Evolutionary conservation across 2,113 vertebrate genomes (phyloP), one percentile per base, ranked within the genome.

Genomic region (Melanerpes aurifrons): DNA sequence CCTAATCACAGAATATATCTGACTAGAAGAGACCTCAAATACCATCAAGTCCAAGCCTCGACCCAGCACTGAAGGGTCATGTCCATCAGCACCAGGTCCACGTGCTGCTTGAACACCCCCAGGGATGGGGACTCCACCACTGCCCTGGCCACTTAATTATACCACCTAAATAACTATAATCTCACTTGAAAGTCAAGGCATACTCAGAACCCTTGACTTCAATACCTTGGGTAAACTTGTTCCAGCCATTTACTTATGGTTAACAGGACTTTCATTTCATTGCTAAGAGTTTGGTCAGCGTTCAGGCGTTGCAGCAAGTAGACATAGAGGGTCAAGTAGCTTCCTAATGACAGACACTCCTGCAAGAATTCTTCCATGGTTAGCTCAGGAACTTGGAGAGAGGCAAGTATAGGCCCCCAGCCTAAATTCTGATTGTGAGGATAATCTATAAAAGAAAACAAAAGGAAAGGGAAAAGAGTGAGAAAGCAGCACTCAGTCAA

Each of bases 311-410:
- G 99, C 82, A 99, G 98, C 82, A 99, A 96, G 93, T 99, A 99
- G 82, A 99, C 98, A 6, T 99, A 98, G 0, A 99, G 98, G 2
- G 99, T 99, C 85, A 99, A 94, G 96, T 99, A 99, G 96, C 99
- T 99, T 83, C 98, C 98, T 29, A 98, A 97, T 31, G 98, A 97
- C 64, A 99, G 97, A 94, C 99, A 99, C 93, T 99, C 99, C 78
- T 98, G 98, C 45, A 99, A 97, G 92, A 99, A 99, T 90, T 99
- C 99, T 71, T 99, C 98, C 67, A 98, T 98, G 28, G 99, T 99
- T 84, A 99, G 98, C 95, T 99, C 99, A 12, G 99, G 99, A 94
- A 99, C 99, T 94, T 99, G 99, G 67, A 99, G 98, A 3, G 99
- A 99, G 15, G 98, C 99, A 29, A 99, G 97, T 64, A 99, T 97